Conservation (phyloP, 2,797 vertebrate species). For the Semotilus atromaculatus region DNA sequence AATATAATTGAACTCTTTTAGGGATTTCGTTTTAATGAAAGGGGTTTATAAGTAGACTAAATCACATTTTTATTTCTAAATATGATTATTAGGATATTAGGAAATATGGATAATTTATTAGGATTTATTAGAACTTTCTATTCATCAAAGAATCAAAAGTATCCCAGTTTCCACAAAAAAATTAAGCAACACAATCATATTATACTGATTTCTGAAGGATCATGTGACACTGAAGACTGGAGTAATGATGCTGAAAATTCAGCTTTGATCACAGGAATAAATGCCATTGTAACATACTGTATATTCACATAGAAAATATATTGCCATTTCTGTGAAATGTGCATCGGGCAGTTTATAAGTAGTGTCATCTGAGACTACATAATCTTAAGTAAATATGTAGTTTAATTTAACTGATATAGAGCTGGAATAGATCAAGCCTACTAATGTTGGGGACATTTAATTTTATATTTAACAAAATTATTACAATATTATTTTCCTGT, state of each 20-base stretch:
- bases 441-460: too few relatives aligned
- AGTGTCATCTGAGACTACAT: background rate
- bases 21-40: background rate
- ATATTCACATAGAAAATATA: background rate
- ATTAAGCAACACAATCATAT: background rate
- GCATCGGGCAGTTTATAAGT: background rate
- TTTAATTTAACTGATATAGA: too few relatives aligned
- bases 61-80: background rate
- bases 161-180: too few relatives aligned
- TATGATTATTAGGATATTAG: background rate
- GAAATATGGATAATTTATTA: background rate
- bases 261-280: too few relatives aligned
- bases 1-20: background rate
- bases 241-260: background rate
- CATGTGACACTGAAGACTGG: background rate
- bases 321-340: background rate
- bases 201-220: background rate
- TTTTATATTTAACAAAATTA: too few relatives aligned
- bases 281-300: too few relatives aligned
- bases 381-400: background rate
- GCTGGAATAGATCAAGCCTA: too few relatives aligned
- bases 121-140: background rate
- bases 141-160: background rate
- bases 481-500: too few relatives aligned
- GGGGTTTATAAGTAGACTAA: background rate